Conservation (phyloP, 2,888 invertebrate species). For the Galerucella calmariensis region DNA sequence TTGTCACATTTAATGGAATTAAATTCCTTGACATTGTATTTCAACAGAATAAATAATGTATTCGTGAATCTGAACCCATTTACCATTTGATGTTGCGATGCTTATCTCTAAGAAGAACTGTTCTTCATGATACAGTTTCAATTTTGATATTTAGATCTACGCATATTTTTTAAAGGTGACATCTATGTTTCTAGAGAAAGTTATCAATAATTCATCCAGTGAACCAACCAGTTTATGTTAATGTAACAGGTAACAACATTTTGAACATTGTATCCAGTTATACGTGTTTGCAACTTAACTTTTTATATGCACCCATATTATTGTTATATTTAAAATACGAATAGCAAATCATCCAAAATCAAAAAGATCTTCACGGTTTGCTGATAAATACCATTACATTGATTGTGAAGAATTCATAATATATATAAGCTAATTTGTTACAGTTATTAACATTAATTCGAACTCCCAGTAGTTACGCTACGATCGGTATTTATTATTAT, state of each 20-base stretch:
- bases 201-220: not conserved
- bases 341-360: not conserved
- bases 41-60: too few relatives aligned
- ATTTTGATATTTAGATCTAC: not conserved
- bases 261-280: too few relatives aligned
- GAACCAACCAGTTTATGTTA: not conserved
- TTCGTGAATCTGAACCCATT: not conserved
- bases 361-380: not conserved
- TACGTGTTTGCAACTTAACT: too few relatives aligned
- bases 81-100: not conserved
- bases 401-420: not conserved
- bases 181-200: not conserved
- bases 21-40: too few relatives aligned
- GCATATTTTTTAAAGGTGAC: not conserved
- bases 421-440: conserved; percentile 14
- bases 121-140: not conserved
- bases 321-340: too few relatives aligned
- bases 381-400: not conserved
- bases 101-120: not conserved
- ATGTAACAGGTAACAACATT: too few relatives aligned
- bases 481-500: conserved; percentile 18
- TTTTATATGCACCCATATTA: too few relatives aligned
- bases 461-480: too few relatives aligned
- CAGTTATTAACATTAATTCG: conserved; percentile 5
- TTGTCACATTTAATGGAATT: too few relatives aligned